phyloP scores from a whole-genome alignment of 2,888 invertebrate genomes.

The Athalia rosae region DNA sequence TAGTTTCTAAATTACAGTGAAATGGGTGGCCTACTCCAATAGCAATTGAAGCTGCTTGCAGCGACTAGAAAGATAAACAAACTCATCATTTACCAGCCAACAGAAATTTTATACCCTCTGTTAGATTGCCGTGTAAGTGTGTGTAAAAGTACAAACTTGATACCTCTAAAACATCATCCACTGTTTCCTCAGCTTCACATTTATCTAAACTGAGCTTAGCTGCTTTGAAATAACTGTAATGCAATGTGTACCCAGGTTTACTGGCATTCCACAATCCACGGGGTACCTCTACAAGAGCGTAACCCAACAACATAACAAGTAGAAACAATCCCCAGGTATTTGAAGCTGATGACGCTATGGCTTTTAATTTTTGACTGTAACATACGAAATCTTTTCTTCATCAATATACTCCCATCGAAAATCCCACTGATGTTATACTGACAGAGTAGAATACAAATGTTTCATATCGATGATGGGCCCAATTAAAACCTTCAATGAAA shows the following conservation, averaged over 20 bases:
- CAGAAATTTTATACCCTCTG: background rate
- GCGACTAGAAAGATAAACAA: conserved; percentile 77
- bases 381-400: conserved; percentile 14
- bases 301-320: conserved; percentile 92
- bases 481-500: background rate
- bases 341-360: conserved; percentile 97
- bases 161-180: conserved; percentile 96
- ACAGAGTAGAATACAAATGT: conserved; percentile 9
- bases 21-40: conserved; percentile 86
- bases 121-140: too few relatives aligned
- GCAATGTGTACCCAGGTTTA: conserved; percentile 88
- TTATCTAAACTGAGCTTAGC: conserved; percentile 96
- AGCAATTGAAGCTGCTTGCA: conserved; percentile 87
- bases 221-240: conserved; percentile 93
- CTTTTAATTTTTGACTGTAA: conserved; percentile 88
- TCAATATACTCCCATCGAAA: background rate
- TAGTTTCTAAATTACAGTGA: conserved; percentile 89
- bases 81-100: background rate
- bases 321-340: conserved; percentile 99
- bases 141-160: conserved; percentile 45
- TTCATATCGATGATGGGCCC: background rate
- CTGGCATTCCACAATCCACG: conserved; percentile 94
- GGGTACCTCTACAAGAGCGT: conserved; percentile 97
- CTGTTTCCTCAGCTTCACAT: conserved; percentile 96
- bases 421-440: background rate